Evolutionary conservation across 2,113 vertebrate genomes (phyloP), one percentile per base, ranked within the genome.

Genomic region (Hemiscyllium ocellatum): DNA sequence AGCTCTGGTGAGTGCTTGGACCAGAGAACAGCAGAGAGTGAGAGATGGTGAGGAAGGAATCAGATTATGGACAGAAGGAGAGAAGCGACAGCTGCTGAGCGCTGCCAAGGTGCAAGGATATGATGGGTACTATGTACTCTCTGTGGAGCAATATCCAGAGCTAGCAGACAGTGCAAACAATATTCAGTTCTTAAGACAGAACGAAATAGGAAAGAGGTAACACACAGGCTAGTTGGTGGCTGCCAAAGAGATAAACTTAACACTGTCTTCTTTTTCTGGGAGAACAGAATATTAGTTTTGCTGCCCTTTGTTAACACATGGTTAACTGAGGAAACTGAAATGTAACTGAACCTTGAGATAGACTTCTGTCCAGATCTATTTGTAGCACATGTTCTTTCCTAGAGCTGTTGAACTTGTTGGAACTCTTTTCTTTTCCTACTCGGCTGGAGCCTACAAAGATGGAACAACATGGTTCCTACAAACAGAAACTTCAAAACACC

Each of bases 131-230:
- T 99, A 99, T 96, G 98, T 99, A 97, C 99, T 99, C 96, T 99
- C 99, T 37, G 98, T 99, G 96, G 99, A 99, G 98, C 99, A 99
- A 98, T 99, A 99, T 98, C 99, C 99, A 0, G 99, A 99, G 97
- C 98, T 99, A 97, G 98, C 99, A 80, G 99, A 99, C 98, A 99
- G 99, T 47, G 98, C 98, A 95, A 99, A 98, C 97, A 99, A 99
- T 97, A 98, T 99, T 97, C 99, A 99, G 97, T 99, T 99, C 97
- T 98, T 99, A 96, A 98, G 99, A 97, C 99, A 99, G 98, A 99
- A 98, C 96, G 99, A 99, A 97, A 99, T 99, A 96, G 99, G 99
- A 94, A 99, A 98, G 97, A 99, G 99, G 99, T 99, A 99, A 99
- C 99, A 98, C 97, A 97, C 97, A 96, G 97, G 97, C 97, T 97